Evolutionary conservation across 2,113 vertebrate species (phyloP).

Genomic region (Oryzias celebensis): DNA sequence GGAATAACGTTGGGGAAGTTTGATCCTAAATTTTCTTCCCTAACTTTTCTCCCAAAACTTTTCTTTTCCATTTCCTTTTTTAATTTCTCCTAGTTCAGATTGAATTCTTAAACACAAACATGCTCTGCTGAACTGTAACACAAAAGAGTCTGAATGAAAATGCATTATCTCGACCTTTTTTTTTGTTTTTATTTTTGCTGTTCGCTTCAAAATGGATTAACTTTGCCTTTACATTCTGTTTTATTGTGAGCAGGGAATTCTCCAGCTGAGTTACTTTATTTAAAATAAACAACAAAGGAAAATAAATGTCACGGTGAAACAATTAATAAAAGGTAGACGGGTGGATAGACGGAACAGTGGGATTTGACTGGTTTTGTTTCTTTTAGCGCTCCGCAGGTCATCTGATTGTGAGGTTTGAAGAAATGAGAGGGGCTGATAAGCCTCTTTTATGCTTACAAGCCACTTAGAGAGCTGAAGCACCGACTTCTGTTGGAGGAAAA

Average conservation of each 20-base stretch:
- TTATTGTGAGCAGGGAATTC: slow-evolving; percentile 16
- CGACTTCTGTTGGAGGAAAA: slow-evolving; percentile 61
- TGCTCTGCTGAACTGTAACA: too few species aligned
- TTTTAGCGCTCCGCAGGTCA: slow-evolving; percentile 54
- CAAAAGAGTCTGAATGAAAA: too few species aligned
- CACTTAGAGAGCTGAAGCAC: slow-evolving; percentile 71
- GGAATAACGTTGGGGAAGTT: slow-evolving; percentile 1
- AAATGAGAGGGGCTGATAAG: slow-evolving; percentile 71
- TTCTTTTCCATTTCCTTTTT: not conserved
- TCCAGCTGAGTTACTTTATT: not conserved
- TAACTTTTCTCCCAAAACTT: slow-evolving; percentile 7
- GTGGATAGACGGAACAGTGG: slow-evolving; percentile 11
- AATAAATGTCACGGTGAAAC: slow-evolving; percentile 25
- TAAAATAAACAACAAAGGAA: slow-evolving; percentile 24
- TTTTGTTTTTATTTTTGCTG: slow-evolving; percentile 17
- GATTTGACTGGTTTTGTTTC: slow-evolving; percentile 42
- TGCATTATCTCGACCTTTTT: not conserved
- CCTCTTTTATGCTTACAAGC: slow-evolving; percentile 73
- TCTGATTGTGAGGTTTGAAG: slow-evolving; percentile 61
- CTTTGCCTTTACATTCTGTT: slow-evolving; percentile 46
- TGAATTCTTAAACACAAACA: slow-evolving; percentile 2
- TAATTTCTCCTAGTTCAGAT: not conserved
- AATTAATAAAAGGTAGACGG: slow-evolving; percentile 26
- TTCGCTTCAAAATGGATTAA: slow-evolving; percentile 17
- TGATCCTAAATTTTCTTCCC: not conserved